Conservation (phyloP, 2,888 invertebrate genomes). For the Trissolcus brochymenae region DNA sequence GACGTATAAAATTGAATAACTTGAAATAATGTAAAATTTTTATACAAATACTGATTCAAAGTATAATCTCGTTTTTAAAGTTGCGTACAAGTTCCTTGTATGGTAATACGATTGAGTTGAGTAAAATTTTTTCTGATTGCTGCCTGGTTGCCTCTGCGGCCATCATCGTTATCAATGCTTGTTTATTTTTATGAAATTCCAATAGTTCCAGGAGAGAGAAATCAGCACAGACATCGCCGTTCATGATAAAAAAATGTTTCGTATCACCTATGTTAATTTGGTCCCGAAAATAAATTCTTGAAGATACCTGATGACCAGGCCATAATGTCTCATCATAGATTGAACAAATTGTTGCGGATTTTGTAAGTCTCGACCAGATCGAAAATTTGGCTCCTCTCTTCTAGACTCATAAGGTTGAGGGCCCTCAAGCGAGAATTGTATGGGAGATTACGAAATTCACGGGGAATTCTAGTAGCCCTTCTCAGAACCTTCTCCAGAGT, state of each 20-base stretch:
- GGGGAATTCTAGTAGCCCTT: not conserved
- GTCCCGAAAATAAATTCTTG: conserved; percentile 98
- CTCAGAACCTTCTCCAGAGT: not conserved
- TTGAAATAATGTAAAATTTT: no score
- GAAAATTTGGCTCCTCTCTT: not conserved
- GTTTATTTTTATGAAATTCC: conserved; percentile 82
- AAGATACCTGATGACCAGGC: conserved; percentile 83
- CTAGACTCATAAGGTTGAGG: not conserved
- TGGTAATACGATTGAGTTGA: conserved; percentile 98
- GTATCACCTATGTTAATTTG: conserved; percentile 93
- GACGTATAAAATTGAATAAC: no score
- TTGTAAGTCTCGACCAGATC: not conserved
- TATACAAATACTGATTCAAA: conserved; percentile 77
- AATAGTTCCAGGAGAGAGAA: conserved; percentile 92
- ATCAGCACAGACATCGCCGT: conserved; percentile 98
- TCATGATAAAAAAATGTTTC: conserved; percentile 93
- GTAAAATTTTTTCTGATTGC: conserved; percentile 96
- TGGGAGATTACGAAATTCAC: not conserved
- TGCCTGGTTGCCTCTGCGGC: conserved; percentile 95
- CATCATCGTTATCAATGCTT: conserved; percentile 87
- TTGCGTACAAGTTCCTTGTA: conserved; percentile 96
- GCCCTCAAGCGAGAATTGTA: not conserved
- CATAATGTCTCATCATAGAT: conserved; percentile 80
- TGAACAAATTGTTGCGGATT: conserved; percentile 85
- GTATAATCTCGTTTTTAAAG: conserved; percentile 98